Evolutionary conservation across 2,888 invertebrate genomes (phyloP).

Genomic region (Rhingia campestris): DNA sequence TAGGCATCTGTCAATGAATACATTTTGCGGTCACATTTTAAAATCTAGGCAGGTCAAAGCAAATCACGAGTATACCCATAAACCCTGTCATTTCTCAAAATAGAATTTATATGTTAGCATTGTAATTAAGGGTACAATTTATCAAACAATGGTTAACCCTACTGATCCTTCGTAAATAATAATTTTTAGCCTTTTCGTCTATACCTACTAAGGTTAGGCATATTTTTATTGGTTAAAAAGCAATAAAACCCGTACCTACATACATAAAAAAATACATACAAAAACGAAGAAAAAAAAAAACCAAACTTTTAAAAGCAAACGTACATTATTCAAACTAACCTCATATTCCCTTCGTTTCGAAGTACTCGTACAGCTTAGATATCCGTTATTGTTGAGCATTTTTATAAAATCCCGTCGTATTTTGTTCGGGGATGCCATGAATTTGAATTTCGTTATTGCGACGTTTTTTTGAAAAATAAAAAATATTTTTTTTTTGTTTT

Average conservation of each 20-base stretch:
- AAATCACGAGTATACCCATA: too few species aligned
- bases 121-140: too few species aligned
- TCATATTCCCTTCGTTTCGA: conserved; percentile 75
- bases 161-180: too few species aligned
- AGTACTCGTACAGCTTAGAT: conserved; percentile 73
- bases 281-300: not conserved
- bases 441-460: conserved; percentile 27
- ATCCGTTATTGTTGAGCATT: conserved; percentile 75
- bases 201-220: too few species aligned
- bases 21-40: too few species aligned
- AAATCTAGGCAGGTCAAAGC: too few species aligned
- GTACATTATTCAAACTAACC: conserved; percentile 73
- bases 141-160: too few species aligned
- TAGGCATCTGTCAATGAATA: too few species aligned
- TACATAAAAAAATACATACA: not conserved
- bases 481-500: conserved; percentile 6
- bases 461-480: conserved; percentile 3
- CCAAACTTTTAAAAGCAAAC: conserved; percentile 9
- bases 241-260: not conserved
- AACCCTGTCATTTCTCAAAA: too few species aligned
- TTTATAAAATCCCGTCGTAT: conserved; percentile 75
- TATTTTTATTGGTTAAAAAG: not conserved
- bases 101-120: too few species aligned
- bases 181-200: too few species aligned
- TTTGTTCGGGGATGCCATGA: conserved; percentile 76